phyloP scores from a whole-genome alignment of 1,140 invertebrate species.

The Drosophila ambigua region DNA sequence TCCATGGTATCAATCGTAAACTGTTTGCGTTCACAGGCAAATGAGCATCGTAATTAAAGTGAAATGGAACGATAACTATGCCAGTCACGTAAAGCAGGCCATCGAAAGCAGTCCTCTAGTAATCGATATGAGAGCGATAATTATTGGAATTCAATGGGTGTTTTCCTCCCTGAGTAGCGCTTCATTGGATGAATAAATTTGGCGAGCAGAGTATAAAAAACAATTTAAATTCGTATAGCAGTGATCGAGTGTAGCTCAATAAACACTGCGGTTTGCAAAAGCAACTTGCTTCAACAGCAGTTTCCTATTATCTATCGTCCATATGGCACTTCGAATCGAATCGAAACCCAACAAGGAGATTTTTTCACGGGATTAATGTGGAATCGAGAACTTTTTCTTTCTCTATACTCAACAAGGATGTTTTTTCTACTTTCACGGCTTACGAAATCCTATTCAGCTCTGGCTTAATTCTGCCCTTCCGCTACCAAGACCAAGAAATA shows the following conservation, averaged over 20 bases:
- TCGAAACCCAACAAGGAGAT: not conserved
- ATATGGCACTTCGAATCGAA: too few relatives aligned
- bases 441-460: not conserved
- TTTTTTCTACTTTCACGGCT: conserved; percentile 11
- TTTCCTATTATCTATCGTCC: too few relatives aligned
- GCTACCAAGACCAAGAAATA: conserved; percentile 26
- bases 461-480: conserved; percentile 26
- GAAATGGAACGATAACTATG: conserved; percentile 55
- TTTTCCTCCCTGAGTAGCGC: too few relatives aligned
- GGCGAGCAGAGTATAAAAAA: too few relatives aligned
- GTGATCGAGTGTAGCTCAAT: too few relatives aligned
- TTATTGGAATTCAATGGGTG: conserved; percentile 39
- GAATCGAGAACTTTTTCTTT: too few relatives aligned
- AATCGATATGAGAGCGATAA: conserved; percentile 24
- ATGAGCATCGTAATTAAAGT: conserved; percentile 42
- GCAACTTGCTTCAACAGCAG: too few relatives aligned
- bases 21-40: conserved; percentile 48
- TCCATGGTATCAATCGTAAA: conserved; percentile 1
- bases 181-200: too few relatives aligned
- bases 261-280: too few relatives aligned
- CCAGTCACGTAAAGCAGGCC: conserved; percentile 28
- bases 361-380: not conserved
- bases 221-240: too few relatives aligned
- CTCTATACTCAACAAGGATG: not conserved
- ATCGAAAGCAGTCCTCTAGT: not conserved